Percentiles rank a stretch among this genome's conserved stretches.
phyloP scores from a whole-genome alignment of 2,888 invertebrate species.

The Caenorhabditis macrosperma region DNA sequence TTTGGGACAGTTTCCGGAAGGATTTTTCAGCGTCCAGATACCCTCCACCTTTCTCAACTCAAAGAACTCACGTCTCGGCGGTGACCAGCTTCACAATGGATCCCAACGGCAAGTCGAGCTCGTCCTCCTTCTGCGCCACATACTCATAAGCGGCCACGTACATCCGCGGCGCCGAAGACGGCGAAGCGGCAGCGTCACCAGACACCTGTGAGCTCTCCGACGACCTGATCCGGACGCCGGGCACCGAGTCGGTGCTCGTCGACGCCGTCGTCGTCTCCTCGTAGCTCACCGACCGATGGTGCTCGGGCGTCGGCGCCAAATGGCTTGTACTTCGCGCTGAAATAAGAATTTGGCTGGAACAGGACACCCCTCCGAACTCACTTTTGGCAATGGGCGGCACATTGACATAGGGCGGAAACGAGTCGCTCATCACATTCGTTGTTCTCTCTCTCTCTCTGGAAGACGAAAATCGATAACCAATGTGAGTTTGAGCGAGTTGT shows the following conservation, averaged over 20 bases:
- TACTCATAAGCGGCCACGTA: slow-evolving; percentile 68
- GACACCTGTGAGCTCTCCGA: slow-evolving; percentile 41
- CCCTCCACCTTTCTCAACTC: no score
- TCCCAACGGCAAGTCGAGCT: slow-evolving; percentile 68
- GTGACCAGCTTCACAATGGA: slow-evolving; percentile 61
- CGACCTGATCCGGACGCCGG: slow-evolving; percentile 25
- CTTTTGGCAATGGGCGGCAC: slow-evolving; percentile 54
- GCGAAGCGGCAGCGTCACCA: no score
- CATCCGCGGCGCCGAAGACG: slow-evolving; percentile 19
- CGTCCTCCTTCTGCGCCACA: slow-evolving; percentile 68
- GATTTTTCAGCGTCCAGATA: no score
- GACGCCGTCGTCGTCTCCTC: slow-evolving; percentile 53
- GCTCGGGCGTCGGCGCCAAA: slow-evolving; percentile 48
- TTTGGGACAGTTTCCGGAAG: no score
- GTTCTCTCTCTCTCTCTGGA: no score
- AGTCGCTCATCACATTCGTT: no score
- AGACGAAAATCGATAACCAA: no score
- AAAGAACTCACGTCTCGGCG: slow-evolving; percentile 51
- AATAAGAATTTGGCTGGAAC: slow-evolving; percentile 15
- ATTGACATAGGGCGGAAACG: slow-evolving; percentile 51
- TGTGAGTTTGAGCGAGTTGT: no score
- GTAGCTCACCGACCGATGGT: slow-evolving; percentile 47
- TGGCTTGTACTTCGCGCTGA: slow-evolving; percentile 55
- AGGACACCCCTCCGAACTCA: no score
- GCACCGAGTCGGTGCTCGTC: slow-evolving; percentile 42